These are phyloP conservation scores for Leucophora obtusa DNA, from an alignment of 2,888 invertebrate species.

Conservation along the genomic window DNA sequence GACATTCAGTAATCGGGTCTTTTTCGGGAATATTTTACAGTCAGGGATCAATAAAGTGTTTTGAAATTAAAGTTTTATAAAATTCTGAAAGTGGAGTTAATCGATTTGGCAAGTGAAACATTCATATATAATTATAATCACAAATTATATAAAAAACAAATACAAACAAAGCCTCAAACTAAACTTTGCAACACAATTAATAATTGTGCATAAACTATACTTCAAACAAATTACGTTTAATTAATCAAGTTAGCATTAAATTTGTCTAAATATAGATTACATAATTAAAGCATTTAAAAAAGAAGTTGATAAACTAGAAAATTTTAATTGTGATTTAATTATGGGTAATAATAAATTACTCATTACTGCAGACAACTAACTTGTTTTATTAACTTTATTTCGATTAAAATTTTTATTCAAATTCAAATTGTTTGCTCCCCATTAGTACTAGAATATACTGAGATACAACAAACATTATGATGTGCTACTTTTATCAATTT, in stretches of 20 bases:
- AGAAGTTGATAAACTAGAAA: constrained; percentile 45
- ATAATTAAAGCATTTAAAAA: constrained; percentile 24
- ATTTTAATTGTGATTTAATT: constrained; percentile 35
- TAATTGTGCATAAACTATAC: not conserved
- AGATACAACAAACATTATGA: constrained; percentile 19
- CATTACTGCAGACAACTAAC: not conserved
- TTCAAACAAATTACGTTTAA: not conserved
- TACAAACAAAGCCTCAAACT: not conserved
- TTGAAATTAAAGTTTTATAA: too few species aligned
- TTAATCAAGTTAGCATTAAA: not conserved
- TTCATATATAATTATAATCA: too few species aligned
- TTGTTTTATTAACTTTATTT: not conserved
- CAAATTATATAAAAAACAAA: too few species aligned
- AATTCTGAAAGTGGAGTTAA: too few species aligned
- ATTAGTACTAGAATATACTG: too few species aligned
- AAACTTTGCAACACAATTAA: constrained; percentile 1
- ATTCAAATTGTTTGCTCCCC: too few species aligned
- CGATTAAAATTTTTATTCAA: not conserved
- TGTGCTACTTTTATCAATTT: constrained; percentile 63
- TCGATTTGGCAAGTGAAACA: too few species aligned
- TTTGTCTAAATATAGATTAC: constrained; percentile 11
- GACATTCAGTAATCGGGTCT: too few species aligned
- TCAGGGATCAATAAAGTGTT: too few species aligned
- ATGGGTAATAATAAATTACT: constrained; percentile 20
- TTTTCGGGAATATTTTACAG: too few species aligned